A percentile compares a stretch with the other conserved stretches of the same genome.
Evolutionary conservation across 2,797 vertebrate species (phyloP).

Genomic region (Eleutherodactylus coqui): DNA sequence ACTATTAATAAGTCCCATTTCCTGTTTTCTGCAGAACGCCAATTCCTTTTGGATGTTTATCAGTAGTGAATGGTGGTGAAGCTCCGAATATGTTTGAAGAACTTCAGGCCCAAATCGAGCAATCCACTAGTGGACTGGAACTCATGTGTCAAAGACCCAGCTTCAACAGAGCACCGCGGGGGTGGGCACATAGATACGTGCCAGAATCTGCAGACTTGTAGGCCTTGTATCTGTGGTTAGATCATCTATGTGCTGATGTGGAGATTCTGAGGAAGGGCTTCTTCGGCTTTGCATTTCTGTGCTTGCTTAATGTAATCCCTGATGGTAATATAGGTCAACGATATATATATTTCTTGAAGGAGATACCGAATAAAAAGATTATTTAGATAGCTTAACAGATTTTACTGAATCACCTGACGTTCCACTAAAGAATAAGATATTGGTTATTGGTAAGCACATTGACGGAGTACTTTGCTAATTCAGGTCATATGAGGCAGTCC

Average conservation of each 20-base stretch:
- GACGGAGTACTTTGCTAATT: not conserved
- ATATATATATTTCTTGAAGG: not conserved
- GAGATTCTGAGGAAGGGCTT: not conserved
- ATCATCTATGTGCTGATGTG: not conserved
- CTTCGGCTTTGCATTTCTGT: conserved; percentile 2
- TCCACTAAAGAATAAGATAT: not conserved
- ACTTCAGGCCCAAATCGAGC: conserved; percentile 70
- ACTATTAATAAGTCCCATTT: not conserved
- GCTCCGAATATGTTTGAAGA: conserved; percentile 76
- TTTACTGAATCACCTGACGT: not conserved
- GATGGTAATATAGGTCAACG: not conserved
- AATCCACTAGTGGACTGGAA: conserved; percentile 71
- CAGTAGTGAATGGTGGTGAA: conserved; percentile 74
- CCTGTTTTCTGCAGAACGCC: conserved; percentile 78
- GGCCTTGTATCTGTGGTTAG: conserved; percentile 41
- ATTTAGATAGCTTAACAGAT: not conserved
- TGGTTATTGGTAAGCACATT: not conserved
- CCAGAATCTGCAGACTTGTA: conserved; percentile 91
- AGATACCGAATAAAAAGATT: not conserved
- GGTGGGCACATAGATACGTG: conserved; percentile 80
- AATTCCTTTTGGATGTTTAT: conserved; percentile 81
- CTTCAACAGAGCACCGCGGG: conserved; percentile 90
- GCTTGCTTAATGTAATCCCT: conserved; percentile 5
- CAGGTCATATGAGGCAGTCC: not conserved
- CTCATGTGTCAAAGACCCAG: conserved; percentile 81